Percentiles rank a stretch among this genome's conserved stretches.
Conservation (phyloP, 1,140 invertebrate genomes). For the Drosophila subobscura region DNA sequence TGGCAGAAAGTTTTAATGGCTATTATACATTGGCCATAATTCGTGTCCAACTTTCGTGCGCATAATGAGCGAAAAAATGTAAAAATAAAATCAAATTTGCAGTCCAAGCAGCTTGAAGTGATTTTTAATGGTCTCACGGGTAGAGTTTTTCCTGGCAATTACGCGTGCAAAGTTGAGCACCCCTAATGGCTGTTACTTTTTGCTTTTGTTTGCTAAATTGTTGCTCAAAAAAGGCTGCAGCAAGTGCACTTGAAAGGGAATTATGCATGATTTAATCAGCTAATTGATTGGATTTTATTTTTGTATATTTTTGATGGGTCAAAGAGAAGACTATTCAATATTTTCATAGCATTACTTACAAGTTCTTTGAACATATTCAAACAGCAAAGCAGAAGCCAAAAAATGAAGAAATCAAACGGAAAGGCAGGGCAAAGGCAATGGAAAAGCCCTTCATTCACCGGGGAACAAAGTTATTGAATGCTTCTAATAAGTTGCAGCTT, state of each 20-base stretch:
- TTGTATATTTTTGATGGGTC: no score
- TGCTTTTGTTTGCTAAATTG: slow-evolving; percentile 13
- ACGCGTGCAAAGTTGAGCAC: slow-evolving; percentile 27
- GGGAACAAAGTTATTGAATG: slow-evolving; percentile 27
- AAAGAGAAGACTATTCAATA: no score
- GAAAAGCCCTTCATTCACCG: neutral
- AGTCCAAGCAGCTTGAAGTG: slow-evolving; percentile 71
- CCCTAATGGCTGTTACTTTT: slow-evolving; percentile 33
- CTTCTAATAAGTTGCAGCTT: slow-evolving; percentile 53
- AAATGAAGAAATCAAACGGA: neutral
- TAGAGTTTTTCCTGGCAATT: slow-evolving; percentile 35
- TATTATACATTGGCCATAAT: slow-evolving; percentile 78
- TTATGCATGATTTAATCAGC: no score
- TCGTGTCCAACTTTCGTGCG: slow-evolving; percentile 53
- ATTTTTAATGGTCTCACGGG: slow-evolving; percentile 72
- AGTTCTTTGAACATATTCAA: no score
- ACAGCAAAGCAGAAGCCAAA: no score
- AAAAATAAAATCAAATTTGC: slow-evolving; percentile 66
- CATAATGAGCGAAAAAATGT: slow-evolving; percentile 56
- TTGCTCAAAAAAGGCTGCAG: no score
- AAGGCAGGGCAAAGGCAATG: neutral
- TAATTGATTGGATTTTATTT: no score
- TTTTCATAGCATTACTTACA: no score
- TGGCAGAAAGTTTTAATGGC: slow-evolving; percentile 69
- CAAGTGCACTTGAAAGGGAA: no score